Evolutionary conservation across 2,797 vertebrate genomes (phyloP).

Genomic region (Centroberyx gerrardi): DNA sequence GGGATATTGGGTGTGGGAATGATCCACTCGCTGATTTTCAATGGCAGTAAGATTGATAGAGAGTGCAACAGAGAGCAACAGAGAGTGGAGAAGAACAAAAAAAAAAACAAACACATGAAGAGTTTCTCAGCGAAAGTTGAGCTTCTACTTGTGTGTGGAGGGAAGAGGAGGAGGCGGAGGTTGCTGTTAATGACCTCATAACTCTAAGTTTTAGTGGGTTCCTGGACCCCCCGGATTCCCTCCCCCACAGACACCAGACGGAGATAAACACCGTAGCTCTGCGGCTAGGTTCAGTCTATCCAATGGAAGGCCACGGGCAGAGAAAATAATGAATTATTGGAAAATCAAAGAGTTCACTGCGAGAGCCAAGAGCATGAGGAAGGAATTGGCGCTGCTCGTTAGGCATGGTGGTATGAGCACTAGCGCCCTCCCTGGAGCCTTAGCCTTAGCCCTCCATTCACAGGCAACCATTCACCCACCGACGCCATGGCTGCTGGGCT

Average conservation of each 20-base stretch:
- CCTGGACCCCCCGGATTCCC: constrained; percentile 54
- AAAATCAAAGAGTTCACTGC: constrained; percentile 78
- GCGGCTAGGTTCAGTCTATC: constrained; percentile 13
- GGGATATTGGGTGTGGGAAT: constrained; percentile 18
- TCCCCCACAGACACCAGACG: constrained; percentile 57
- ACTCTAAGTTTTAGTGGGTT: constrained; percentile 51
- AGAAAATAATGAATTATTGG: constrained; percentile 76
- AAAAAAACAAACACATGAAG: neutral
- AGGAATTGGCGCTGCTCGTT: constrained; percentile 66
- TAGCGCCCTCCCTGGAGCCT: constrained; percentile 53
- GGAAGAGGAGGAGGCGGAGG: constrained; percentile 45
- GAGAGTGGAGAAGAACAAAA: neutral
- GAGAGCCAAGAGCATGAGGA: constrained; percentile 57
- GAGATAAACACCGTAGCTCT: constrained; percentile 20
- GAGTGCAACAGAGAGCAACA: neutral
- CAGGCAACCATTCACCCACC: constrained; percentile 57
- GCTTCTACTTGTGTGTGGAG: constrained; percentile 8
- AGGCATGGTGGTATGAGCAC: constrained; percentile 48
- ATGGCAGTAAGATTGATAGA: constrained; percentile 5
- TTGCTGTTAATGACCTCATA: constrained; percentile 59
- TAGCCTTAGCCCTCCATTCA: constrained; percentile 67
- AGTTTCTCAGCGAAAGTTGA: constrained; percentile 22
- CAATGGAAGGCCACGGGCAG: constrained; percentile 36
- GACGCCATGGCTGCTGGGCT: constrained; percentile 37
- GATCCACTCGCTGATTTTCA: constrained; percentile 29